A percentile compares a stretch with the other conserved stretches of the same genome.
These are phyloP conservation scores for Clepsis dumicolana DNA, from an alignment of 2,888 invertebrate species.

Conservation along the genomic window DNA sequence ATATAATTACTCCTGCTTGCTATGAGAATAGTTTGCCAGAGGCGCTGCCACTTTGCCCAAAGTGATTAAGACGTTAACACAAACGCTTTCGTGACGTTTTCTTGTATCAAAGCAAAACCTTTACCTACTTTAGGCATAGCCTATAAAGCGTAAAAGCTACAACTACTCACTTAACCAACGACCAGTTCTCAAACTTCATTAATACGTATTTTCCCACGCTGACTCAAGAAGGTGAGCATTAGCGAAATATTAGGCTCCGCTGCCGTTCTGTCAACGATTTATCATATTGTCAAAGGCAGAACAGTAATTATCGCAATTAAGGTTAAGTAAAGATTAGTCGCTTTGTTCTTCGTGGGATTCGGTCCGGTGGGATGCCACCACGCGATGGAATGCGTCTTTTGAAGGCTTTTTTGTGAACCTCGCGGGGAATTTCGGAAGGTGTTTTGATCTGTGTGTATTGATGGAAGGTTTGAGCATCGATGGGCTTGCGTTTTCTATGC, in stretches of 20 bases:
- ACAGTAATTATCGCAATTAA: constrained; percentile 81
- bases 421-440: neutral
- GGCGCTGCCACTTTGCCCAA: too few relatives aligned
- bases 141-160: constrained; percentile 2
- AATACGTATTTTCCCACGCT: constrained; percentile 64
- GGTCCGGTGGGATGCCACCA: constrained; percentile 40
- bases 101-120: too few relatives aligned
- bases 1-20: too few relatives aligned
- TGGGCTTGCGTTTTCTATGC: neutral
- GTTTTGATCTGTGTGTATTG: neutral
- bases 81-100: too few relatives aligned
- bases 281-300: constrained; percentile 74
- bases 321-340: constrained; percentile 80
- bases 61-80: too few relatives aligned
- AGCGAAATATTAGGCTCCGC: constrained; percentile 60
- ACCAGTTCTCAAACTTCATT: constrained; percentile 41
- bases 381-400: constrained; percentile 35
- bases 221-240: constrained; percentile 58
- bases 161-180: constrained; percentile 1
- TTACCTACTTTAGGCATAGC: neutral
- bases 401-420: constrained; percentile 6
- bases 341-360: constrained; percentile 68
- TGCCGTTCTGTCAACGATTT: constrained; percentile 62
- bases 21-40: too few relatives aligned
- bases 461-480: neutral